Evolutionary conservation across 1,140 invertebrate genomes (phyloP).

Genomic region (Leptopilina boulardi): DNA sequence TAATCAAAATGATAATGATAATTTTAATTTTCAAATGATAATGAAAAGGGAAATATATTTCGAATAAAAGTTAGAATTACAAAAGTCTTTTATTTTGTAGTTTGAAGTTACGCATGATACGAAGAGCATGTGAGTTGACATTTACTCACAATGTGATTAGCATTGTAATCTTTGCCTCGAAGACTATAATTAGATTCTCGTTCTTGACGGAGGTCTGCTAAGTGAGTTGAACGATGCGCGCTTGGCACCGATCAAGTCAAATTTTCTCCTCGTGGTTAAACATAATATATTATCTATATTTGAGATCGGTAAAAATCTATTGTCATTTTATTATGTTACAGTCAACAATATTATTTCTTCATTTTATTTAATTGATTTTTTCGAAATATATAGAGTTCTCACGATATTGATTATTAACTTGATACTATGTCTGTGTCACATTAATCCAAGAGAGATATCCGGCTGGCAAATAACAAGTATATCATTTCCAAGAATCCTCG

Average conservation of each 20-base stretch:
- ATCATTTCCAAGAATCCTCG: background rate
- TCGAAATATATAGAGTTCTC: background rate
- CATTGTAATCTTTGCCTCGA: constrained; percentile 62
- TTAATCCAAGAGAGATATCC: background rate
- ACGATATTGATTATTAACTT: background rate
- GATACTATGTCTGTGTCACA: background rate
- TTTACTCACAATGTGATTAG: constrained; percentile 62
- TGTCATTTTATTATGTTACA: background rate
- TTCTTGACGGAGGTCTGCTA: constrained; percentile 51
- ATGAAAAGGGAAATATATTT: background rate
- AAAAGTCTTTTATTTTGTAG: background rate
- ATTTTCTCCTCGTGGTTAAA: background rate
- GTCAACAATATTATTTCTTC: background rate
- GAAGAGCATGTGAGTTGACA: constrained; percentile 59
- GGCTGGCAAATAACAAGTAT: background rate
- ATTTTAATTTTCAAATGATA: no score
- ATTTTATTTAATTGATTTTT: background rate
- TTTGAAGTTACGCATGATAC: constrained; percentile 37
- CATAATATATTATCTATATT: background rate
- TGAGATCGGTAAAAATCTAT: background rate
- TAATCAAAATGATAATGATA: no score
- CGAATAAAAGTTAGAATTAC: background rate
- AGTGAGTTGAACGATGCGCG: constrained; percentile 4
- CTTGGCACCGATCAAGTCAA: constrained; percentile 11
- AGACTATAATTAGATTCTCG: constrained; percentile 66